phyloP scores from a whole-genome alignment of 1,140 invertebrate genomes.

The Drosophila repletoides region DNA sequence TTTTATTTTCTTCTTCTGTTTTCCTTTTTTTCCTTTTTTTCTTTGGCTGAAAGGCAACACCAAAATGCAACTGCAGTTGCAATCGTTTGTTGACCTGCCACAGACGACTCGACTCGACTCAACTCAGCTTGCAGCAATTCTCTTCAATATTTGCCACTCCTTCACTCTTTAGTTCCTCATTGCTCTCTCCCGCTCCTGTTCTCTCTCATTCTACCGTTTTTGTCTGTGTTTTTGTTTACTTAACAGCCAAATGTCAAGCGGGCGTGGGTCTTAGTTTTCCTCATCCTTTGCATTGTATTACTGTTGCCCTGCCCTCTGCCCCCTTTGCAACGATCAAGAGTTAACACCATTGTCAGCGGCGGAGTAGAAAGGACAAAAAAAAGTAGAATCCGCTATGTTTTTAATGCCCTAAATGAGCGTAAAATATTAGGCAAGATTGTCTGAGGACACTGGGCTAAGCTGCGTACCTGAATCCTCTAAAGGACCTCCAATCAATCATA shows the following conservation, averaged over 20 bases:
- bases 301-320: conserved; percentile 24
- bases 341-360: conserved; percentile 52
- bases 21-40: conserved; percentile 36
- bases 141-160: not conserved
- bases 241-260: conserved; percentile 79
- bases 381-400: conserved; percentile 51
- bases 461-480: conserved; percentile 9
- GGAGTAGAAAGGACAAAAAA: conserved; percentile 20
- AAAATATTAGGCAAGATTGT: conserved; percentile 77
- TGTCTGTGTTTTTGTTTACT: conserved; percentile 60
- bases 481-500: conserved; percentile 63
- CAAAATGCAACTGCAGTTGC: conserved; percentile 49
- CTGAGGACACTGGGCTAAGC: conserved; percentile 20
- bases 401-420: conserved; percentile 74
- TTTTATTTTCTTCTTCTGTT: conserved; percentile 18
- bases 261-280: conserved; percentile 71
- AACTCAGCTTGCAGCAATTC: not conserved
- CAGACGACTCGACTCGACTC: no score
- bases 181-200: conserved; percentile 16
- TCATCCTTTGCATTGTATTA: conserved; percentile 66
- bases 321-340: conserved; percentile 52
- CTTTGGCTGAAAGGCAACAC: conserved; percentile 66
- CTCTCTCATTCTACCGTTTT: no score
- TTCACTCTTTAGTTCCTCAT: not conserved
- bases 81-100: conserved; percentile 53